Conservation (phyloP, 2,888 invertebrate genomes). For the Drosophila paramelanica region DNA sequence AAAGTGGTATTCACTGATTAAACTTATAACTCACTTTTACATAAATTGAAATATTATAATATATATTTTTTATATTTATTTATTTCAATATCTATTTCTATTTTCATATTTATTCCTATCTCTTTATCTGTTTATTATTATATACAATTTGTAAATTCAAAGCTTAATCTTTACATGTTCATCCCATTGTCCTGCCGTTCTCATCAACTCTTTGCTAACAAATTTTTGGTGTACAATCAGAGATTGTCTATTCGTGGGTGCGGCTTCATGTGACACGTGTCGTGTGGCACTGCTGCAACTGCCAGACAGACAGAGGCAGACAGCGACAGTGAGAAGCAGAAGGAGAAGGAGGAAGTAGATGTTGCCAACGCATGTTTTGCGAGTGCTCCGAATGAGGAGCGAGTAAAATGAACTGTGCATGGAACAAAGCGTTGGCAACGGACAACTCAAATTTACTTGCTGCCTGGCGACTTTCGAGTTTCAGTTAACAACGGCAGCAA, state of each 20-base stretch:
- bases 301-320: constrained; percentile 14
- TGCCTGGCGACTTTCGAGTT: constrained; percentile 40
- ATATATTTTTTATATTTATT: too few relatives aligned
- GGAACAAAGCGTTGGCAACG: constrained; percentile 44
- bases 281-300: constrained; percentile 61
- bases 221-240: constrained; percentile 27
- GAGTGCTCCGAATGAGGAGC: constrained; percentile 29
- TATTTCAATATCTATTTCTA: too few relatives aligned
- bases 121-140: too few relatives aligned
- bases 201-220: constrained; percentile 15
- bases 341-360: constrained; percentile 34
- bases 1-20: background rate
- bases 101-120: too few relatives aligned
- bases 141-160: too few relatives aligned
- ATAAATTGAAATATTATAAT: too few relatives aligned
- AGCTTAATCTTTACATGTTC: too few relatives aligned
- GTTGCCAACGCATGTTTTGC: constrained; percentile 66
- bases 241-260: constrained; percentile 20
- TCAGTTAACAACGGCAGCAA: constrained; percentile 36
- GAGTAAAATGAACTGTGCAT: constrained; percentile 67
- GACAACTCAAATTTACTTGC: constrained; percentile 45
- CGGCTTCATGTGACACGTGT: constrained; percentile 69
- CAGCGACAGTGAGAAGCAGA: background rate
- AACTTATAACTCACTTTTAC: background rate
- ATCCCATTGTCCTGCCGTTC: constrained; percentile 8